These are phyloP conservation scores for Eurosta solidaginis DNA, from an alignment of 1,140 invertebrate genomes.

Conservation along the genomic window DNA sequence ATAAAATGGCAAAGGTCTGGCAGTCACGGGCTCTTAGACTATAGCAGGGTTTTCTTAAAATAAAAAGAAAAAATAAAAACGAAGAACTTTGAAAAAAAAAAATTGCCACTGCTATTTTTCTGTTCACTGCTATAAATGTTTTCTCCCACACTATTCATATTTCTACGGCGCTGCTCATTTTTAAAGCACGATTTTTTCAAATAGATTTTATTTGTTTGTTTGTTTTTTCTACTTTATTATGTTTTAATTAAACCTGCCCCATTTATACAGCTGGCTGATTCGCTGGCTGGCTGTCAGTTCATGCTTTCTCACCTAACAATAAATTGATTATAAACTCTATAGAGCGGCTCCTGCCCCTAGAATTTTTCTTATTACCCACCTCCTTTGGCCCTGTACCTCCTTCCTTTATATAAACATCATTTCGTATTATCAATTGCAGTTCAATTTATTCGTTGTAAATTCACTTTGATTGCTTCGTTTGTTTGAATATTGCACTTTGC, in stretches of 20 bases:
- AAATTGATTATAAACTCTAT: neutral
- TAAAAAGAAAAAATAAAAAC: neutral
- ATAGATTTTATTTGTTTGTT: neutral
- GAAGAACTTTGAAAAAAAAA: neutral
- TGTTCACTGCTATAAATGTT: no score
- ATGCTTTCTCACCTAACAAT: neutral
- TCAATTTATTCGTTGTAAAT: conserved; percentile 24
- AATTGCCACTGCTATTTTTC: no score
- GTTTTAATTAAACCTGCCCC: neutral
- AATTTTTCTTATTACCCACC: neutral
- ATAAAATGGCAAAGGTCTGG: no score
- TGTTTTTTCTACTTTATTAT: neutral
- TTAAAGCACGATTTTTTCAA: neutral
- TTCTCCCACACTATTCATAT: neutral
- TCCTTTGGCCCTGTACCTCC: neutral
- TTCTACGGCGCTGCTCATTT: neutral
- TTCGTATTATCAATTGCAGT: conserved; percentile 2
- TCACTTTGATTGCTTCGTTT: conserved; percentile 27
- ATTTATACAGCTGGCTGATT: no score
- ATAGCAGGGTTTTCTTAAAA: no score
- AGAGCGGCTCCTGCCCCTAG: neutral
- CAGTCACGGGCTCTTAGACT: no score
- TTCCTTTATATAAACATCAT: no score
- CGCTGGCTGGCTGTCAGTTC: neutral
- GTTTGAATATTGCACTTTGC: neutral